These are phyloP conservation scores for Ferdinandea cuprea DNA, from an alignment of 2,888 invertebrate species.

Conservation along the genomic window DNA sequence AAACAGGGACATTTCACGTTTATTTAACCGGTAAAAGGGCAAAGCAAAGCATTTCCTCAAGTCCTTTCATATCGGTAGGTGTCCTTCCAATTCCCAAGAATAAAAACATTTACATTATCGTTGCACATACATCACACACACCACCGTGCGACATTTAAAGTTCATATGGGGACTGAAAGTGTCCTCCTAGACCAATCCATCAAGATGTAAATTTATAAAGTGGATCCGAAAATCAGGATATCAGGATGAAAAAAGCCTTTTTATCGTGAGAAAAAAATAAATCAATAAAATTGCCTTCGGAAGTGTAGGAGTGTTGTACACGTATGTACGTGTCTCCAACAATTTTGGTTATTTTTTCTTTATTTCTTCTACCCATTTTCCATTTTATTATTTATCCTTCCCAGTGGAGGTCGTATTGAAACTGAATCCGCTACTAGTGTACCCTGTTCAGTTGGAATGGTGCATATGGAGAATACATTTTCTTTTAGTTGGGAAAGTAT, in stretches of 20 bases:
- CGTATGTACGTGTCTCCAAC: conserved; percentile 15
- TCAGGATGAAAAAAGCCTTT: neutral
- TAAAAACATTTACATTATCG: neutral
- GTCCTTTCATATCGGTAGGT: conserved; percentile 17
- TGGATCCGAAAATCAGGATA: conserved; percentile 28
- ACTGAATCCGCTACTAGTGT: conserved; percentile 27
- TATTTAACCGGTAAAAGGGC: neutral
- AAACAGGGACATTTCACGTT: neutral
- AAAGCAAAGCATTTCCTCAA: conserved; percentile 16
- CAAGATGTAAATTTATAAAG: conserved; percentile 23
- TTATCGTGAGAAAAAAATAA: conserved; percentile 1
- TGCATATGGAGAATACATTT: conserved; percentile 31
- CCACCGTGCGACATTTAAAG: conserved; percentile 48
- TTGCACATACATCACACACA: neutral
- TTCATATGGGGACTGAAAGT: conserved; percentile 31
- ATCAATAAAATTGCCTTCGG: conserved; percentile 40
- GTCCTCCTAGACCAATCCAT: conserved; percentile 9
- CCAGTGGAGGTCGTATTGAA: conserved; percentile 43
- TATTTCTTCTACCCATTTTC: conserved; percentile 15
- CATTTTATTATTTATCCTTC: conserved; percentile 61
- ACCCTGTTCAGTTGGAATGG: conserved; percentile 1
- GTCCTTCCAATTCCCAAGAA: conserved; percentile 2
- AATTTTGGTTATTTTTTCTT: no score
- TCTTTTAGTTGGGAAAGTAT: neutral
- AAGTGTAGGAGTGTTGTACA: neutral